A percentile compares a stretch with the other conserved stretches of the same genome.
Evolutionary conservation across 2,888 invertebrate genomes (phyloP).

Genomic region (Sialis lutaria): DNA sequence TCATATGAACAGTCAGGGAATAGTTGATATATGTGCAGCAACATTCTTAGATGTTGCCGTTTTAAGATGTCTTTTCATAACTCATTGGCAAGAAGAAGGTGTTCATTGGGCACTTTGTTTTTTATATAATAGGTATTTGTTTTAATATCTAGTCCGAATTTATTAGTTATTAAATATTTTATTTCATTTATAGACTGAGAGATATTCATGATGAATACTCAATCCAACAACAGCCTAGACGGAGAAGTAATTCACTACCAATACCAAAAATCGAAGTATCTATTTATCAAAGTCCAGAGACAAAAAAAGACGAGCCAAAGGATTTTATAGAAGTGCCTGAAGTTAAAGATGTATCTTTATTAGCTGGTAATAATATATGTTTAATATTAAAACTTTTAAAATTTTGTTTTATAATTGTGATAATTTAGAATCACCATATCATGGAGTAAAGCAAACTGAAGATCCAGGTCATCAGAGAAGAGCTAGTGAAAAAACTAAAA

Average conservation of each 20-base stretch:
- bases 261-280: constrained; percentile 87
- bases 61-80: constrained; percentile 82
- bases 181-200: constrained; percentile 40
- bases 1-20: constrained; percentile 17
- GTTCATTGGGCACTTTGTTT: constrained; percentile 94
- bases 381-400: constrained; percentile 18
- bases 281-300: constrained; percentile 60
- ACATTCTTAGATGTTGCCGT: constrained; percentile 96
- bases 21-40: constrained; percentile 56
- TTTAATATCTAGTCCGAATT: constrained; percentile 3
- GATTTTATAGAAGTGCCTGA: constrained; percentile 69
- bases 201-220: constrained; percentile 76
- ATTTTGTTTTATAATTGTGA: not conserved
- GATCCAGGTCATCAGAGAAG: constrained; percentile 36
- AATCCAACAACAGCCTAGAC: constrained; percentile 59
- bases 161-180: constrained; percentile 4
- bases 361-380: constrained; percentile 31
- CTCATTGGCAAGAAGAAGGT: constrained; percentile 97
- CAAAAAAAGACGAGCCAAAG: constrained; percentile 47
- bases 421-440: constrained; percentile 29
- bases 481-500: constrained; percentile 68
- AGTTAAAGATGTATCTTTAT: constrained; percentile 43
- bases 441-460: constrained; percentile 22
- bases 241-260: constrained; percentile 83
- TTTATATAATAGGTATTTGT: constrained; percentile 60